Evolutionary conservation across 2,888 invertebrate genomes (phyloP).

Genomic region (Nomada ferruginata): DNA sequence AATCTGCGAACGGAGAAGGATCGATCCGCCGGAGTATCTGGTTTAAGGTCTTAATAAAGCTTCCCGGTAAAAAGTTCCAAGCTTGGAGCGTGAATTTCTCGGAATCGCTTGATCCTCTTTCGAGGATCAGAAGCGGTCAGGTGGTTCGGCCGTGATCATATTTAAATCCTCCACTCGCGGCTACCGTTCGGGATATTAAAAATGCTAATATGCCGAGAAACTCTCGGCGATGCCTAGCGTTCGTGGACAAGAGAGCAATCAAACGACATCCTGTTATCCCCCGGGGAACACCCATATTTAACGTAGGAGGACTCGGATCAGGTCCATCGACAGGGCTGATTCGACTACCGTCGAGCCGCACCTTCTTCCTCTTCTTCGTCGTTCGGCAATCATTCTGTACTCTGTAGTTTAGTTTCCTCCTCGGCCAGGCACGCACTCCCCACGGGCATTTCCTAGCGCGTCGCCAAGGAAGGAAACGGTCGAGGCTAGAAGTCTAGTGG

Average conservation of each 20-base stretch:
- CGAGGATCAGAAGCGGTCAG: slow-evolving; percentile 44
- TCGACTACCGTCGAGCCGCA: slow-evolving; percentile 80
- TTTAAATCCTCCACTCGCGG: slow-evolving; percentile 65
- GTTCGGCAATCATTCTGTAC: neutral
- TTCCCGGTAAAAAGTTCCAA: neutral
- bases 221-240: slow-evolving; percentile 65
- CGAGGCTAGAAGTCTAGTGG: neutral
- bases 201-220: slow-evolving; percentile 71
- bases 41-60: neutral
- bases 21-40: too few species aligned
- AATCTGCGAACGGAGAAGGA: too few species aligned
- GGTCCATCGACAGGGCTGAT: slow-evolving; percentile 74
- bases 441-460: neutral
- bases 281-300: slow-evolving; percentile 78
- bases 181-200: slow-evolving; percentile 66
- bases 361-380: slow-evolving; percentile 71
- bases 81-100: slow-evolving; percentile 37
- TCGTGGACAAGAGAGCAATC: slow-evolving; percentile 80
- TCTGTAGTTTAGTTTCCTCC: neutral
- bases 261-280: slow-evolving; percentile 80
- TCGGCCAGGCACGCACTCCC: neutral
- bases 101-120: slow-evolving; percentile 50
- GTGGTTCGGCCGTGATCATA: slow-evolving; percentile 61
- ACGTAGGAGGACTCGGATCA: slow-evolving; percentile 71
- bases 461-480: neutral